Conservation (phyloP, 2,888 invertebrate species). For the Cabera pusaria region DNA sequence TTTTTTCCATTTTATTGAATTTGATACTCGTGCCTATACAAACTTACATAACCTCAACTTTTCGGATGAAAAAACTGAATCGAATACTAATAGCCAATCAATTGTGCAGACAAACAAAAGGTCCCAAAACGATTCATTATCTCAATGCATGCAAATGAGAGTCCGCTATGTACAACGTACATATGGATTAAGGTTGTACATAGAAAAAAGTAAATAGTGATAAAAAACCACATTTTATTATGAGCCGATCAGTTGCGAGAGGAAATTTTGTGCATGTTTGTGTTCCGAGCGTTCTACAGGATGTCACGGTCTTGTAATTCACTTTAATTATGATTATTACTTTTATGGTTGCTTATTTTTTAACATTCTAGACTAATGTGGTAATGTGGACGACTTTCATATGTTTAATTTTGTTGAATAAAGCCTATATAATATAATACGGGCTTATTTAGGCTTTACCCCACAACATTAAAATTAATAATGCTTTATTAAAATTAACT, state of each 20-base stretch:
- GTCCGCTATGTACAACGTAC: slow-evolving; percentile 40
- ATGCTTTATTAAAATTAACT: no score
- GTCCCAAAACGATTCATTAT: slow-evolving; percentile 33
- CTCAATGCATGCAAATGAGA: slow-evolving; percentile 32
- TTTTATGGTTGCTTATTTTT: no score
- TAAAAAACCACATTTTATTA: slow-evolving; percentile 82
- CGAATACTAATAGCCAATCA: neutral
- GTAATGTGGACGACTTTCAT: no score
- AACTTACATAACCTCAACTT: no score
- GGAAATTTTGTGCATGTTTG: slow-evolving; percentile 51
- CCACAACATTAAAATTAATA: no score
- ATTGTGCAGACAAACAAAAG: slow-evolving; percentile 38
- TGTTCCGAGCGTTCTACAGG: slow-evolving; percentile 57
- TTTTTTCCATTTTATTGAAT: no score
- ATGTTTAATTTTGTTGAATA: neutral
- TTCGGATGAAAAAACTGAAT: no score
- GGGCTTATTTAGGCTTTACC: no score
- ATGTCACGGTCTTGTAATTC: no score
- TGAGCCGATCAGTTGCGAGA: slow-evolving; percentile 71
- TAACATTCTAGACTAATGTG: no score
- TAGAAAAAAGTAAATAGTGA: slow-evolving; percentile 82
- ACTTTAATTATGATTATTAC: no score
- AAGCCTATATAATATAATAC: neutral
- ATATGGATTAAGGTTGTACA: slow-evolving; percentile 62
- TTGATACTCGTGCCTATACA: no score